A percentile compares a stretch with the other conserved stretches of the same genome.
Evolutionary conservation across 2,797 vertebrate species (phyloP).

Genomic region (Oryzias sinensis): DNA sequence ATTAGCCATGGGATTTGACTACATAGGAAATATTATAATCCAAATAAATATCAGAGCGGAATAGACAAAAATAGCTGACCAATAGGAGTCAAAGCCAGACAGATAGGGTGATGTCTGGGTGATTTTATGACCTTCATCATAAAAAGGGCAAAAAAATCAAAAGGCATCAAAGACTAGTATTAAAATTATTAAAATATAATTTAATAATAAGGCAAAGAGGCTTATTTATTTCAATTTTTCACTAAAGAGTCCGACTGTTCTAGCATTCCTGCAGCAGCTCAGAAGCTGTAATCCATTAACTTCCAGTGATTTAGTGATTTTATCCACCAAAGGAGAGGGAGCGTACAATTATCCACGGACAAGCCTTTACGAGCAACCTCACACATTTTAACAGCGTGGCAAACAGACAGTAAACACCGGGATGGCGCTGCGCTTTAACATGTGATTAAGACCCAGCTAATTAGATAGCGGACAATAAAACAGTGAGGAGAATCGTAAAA

Average conservation of each 20-base stretch:
- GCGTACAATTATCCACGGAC: slow-evolving; percentile 45
- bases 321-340: slow-evolving; percentile 44
- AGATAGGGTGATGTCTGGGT: background rate
- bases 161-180: slow-evolving; percentile 26
- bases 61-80: background rate
- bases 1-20: slow-evolving; percentile 26
- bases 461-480: slow-evolving; percentile 76
- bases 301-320: slow-evolving; percentile 30
- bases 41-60: no score
- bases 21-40: no score
- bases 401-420: slow-evolving; percentile 80
- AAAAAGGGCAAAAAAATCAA: slow-evolving; percentile 10
- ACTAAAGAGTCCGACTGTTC: background rate
- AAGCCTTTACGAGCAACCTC: slow-evolving; percentile 72
- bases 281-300: slow-evolving; percentile 22
- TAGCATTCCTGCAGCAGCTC: slow-evolving; percentile 14
- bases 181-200: background rate
- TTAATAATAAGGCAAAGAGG: background rate
- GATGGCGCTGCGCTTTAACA: slow-evolving; percentile 70
- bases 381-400: slow-evolving; percentile 76
- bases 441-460: slow-evolving; percentile 78
- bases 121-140: slow-evolving; percentile 30
- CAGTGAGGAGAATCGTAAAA: slow-evolving; percentile 69
- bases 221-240: slow-evolving; percentile 1
- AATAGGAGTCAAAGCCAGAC: slow-evolving; percentile 24